Base-by-base conservation (phyloP, 2,113 vertebrate species). In the Neodon shergylaensis region DNA sequence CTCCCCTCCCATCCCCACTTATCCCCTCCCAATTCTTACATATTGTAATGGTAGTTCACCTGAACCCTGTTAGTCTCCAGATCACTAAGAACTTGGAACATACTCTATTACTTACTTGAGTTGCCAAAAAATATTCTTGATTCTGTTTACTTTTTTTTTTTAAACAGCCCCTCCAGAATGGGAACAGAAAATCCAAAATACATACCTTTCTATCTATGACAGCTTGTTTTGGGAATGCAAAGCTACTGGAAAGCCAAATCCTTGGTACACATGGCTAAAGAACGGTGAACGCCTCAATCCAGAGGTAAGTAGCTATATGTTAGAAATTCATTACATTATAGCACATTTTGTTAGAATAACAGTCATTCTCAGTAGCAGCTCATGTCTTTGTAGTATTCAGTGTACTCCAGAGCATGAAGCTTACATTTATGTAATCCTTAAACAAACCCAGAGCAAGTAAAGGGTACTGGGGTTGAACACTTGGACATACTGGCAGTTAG, bases 161-260 rank as follows among this genome's bases (percentile, higher is more conserved):
- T 11, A 65, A 93, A 96, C 97, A 98, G 98, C 98, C 66, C 97
- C 97, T 42, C 98, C 98, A 68, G 98, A 99, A 92, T 99, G 99
- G 99, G 98, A 98, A 2, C 98, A 99, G 96, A 99, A 97, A 61
- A 98, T 99, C 85, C 98, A 98, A 96, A 99, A 99, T 92, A 98
- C 98, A 74, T 98, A 99, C 91, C 98, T 99, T 97, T 98, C 99
- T 58, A 98, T 99, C 39, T 98, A 99, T 93, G 99, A 99, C 72
- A 99, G 97, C 95, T 98, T 99, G 73, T 97, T 98, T 91, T 99
- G 99, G 99, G 99, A 99, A 95, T 99, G 99, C 96, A 99, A 98
- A 95, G 99, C 99, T 61, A 98, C 95, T n/a, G 99, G 99, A 73
- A 99, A 98, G 36, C 99, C 99, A 1, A 98, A 73, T 9, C 99